Percentiles rank a stretch among this genome's conserved stretches.
phyloP scores from a whole-genome alignment of 2,113 vertebrate species.

The Zosterops japonicus region DNA sequence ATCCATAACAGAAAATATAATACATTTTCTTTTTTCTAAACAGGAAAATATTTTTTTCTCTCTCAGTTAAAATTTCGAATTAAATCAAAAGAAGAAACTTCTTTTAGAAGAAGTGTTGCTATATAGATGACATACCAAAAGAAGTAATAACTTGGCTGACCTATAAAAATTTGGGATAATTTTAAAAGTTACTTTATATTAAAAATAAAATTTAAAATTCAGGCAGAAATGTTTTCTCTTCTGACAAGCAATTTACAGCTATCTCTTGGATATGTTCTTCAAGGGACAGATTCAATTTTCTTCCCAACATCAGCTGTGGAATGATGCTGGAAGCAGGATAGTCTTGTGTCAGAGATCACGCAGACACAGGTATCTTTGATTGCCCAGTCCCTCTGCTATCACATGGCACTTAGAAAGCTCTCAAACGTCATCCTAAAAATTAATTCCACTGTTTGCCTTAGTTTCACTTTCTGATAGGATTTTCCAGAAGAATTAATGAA shows the following conservation, averaged over 20 bases:
- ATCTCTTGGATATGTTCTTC: background rate
- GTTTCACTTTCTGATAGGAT: background rate
- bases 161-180: background rate
- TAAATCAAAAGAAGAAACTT: background rate
- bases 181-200: background rate
- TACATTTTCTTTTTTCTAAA: background rate
- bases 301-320: background rate
- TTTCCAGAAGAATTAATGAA: background rate
- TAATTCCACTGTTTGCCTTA: background rate
- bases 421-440: background rate
- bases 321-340: background rate
- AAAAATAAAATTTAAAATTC: background rate
- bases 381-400: background rate
- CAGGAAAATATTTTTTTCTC: background rate
- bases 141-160: background rate
- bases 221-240: background rate
- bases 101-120: background rate
- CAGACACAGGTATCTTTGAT: background rate
- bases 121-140: background rate
- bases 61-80: background rate
- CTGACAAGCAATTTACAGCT: background rate
- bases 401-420: background rate
- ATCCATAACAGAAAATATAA: background rate
- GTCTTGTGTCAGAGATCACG: accelerated
- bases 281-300: background rate